Evolutionary conservation across 2,888 invertebrate genomes (phyloP).

Genomic region (Ornithoptera alexandrae): DNA sequence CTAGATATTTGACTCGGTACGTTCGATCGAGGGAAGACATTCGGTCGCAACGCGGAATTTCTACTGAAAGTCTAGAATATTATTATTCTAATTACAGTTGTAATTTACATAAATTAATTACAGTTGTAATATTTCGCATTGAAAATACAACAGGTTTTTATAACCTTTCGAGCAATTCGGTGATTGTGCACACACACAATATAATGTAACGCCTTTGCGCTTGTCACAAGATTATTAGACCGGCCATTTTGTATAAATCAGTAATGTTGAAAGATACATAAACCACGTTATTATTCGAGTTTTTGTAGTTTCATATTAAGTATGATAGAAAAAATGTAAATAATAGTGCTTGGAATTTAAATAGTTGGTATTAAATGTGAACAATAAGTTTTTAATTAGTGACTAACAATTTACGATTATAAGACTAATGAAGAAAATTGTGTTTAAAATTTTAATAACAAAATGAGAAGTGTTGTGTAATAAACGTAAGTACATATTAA

Average conservation of each 20-base stretch:
- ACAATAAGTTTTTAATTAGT: not conserved
- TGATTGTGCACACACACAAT: conserved; percentile 37
- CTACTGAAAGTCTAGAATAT: conserved; percentile 35
- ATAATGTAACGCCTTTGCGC: conserved; percentile 29
- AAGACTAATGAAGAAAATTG: not conserved
- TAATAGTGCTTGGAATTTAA: not conserved
- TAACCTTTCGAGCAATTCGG: conserved; percentile 38
- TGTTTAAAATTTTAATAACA: not conserved
- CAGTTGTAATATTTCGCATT: conserved; percentile 35
- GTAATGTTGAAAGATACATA: conserved; percentile 39
- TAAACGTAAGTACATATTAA: not conserved
- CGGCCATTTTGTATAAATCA: conserved; percentile 74
- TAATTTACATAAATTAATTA: conserved; percentile 33
- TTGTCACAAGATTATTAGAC: conserved; percentile 45
- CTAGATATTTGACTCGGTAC: conserved; percentile 33
- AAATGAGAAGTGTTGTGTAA: not conserved
- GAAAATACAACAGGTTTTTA: conserved; percentile 27
- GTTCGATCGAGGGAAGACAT: too few relatives aligned
- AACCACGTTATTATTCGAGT: conserved; percentile 1
- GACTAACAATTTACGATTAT: not conserved
- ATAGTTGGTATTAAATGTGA: not conserved
- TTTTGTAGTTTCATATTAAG: not conserved
- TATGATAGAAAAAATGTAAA: not conserved
- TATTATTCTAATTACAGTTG: conserved; percentile 47
- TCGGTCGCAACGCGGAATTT: conserved; percentile 29